These are phyloP conservation scores for Chalcis sispes DNA, from an alignment of 2,888 invertebrate species.

Conservation along the genomic window DNA sequence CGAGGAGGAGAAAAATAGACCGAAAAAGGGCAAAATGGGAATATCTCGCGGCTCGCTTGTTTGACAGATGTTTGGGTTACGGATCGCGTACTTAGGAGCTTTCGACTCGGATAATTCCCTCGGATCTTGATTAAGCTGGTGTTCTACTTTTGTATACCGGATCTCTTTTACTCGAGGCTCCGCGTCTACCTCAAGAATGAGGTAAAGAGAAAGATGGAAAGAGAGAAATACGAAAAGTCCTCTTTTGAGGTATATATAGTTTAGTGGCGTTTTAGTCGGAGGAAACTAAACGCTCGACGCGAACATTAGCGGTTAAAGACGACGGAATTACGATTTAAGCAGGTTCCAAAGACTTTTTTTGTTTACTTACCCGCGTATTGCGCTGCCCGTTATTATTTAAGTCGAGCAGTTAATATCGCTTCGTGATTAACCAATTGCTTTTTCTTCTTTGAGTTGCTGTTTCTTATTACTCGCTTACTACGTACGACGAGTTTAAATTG, in stretches of 20 bases:
- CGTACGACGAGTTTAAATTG: too few species aligned
- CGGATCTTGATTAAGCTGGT: conserved; percentile 57
- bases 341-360: conserved; percentile 36
- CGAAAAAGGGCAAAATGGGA: conserved; percentile 32
- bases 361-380: conserved; percentile 38
- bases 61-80: conserved; percentile 55
- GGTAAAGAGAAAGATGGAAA: not conserved
- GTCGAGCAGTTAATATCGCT: too few species aligned
- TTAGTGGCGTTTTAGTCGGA: conserved; percentile 48
- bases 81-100: conserved; percentile 50
- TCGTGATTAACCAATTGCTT: too few species aligned
- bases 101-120: conserved; percentile 55
- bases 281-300: conserved; percentile 48
- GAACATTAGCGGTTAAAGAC: conserved; percentile 36
- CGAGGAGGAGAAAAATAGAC: not conserved
- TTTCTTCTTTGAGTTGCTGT: too few species aligned
- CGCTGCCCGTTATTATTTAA: too few species aligned
- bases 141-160: conserved; percentile 33
- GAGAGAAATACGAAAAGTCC: conserved; percentile 26
- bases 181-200: not conserved
- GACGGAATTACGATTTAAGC: conserved; percentile 54
- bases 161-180: not conserved
- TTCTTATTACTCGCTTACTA: too few species aligned
- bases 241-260: not conserved
- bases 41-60: conserved; percentile 30